A percentile compares a stretch with the other conserved stretches of the same genome.
Conservation (phyloP, 2,797 vertebrate species). For the Siniperca scherzeri region DNA sequence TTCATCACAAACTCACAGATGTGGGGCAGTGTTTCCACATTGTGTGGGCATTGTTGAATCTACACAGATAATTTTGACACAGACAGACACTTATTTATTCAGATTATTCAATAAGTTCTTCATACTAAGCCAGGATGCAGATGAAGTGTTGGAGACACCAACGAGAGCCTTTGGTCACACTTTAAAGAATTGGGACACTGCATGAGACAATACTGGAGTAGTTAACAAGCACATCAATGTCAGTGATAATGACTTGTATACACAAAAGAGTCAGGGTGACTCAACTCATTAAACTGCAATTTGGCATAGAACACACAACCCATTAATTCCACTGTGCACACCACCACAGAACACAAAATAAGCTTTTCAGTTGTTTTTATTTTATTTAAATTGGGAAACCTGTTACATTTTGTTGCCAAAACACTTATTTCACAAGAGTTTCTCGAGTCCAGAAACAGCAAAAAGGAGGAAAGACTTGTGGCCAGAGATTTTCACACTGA, state of each 20-base stretch:
- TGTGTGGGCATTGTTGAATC: neutral
- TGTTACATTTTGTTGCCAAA: slow-evolving; percentile 20
- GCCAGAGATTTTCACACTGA: slow-evolving; percentile 30
- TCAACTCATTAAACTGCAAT: slow-evolving; percentile 71
- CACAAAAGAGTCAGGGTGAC: slow-evolving; percentile 69
- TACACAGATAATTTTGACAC: neutral
- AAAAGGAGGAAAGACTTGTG: neutral
- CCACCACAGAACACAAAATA: slow-evolving; percentile 45
- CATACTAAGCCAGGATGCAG: neutral
- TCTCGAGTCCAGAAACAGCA: neutral
- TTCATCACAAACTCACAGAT: neutral
- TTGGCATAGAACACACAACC: slow-evolving; percentile 53
- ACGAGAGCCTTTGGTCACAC: slow-evolving; percentile 9
- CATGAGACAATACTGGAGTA: slow-evolving; percentile 28
- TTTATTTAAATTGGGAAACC: slow-evolving; percentile 36
- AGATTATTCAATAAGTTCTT: slow-evolving; percentile 23
- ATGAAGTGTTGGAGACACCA: slow-evolving; percentile 17
- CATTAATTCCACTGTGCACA: slow-evolving; percentile 57
- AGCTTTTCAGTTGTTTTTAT: slow-evolving; percentile 56
- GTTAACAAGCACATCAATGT: slow-evolving; percentile 71
- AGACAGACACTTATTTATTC: slow-evolving; percentile 21
- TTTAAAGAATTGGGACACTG: slow-evolving; percentile 26
- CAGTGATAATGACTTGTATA: slow-evolving; percentile 66
- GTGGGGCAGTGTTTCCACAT: neutral
- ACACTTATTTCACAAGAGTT: slow-evolving; percentile 2